Base-by-base conservation (phyloP, 2,113 vertebrate genomes). In the Suricata suricatta region DNA sequence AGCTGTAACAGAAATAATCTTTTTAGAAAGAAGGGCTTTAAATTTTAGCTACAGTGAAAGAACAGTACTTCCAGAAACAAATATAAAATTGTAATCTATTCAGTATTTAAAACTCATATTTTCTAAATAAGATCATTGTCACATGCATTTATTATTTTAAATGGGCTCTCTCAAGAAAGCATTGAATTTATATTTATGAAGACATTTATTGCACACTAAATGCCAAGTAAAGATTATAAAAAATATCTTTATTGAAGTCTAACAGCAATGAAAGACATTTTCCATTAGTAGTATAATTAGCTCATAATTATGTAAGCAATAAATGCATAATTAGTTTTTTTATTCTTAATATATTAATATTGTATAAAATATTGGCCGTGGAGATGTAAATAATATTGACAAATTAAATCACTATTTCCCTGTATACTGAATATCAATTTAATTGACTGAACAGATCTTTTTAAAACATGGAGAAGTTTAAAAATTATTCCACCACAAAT, bases 241-340 rank as follows among this genome's bases (percentile, higher is more conserved):
- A 93, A 95, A 80, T 87, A 95, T 96, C 93, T 97, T 93, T 97
- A 97, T 95, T 93, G 92, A 96, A 93, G 63, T 96, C 89, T 97
- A 96, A 89, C 29, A 95, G 80, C 68, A 44, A 91, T 81, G 72
- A 92, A 97, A 96, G 90, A 74, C 90, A 96, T 92, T 96, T 98
- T 84, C 92, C 27, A 84, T 97, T 97, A 96, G 92, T 57, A 95
- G n/a, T 35, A 80, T 97, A 98, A 98, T 98, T 97, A 97, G 41
- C 47, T 95, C 31, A 93, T 96, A 95, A 96, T 96, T 98, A 97
- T 96, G 80, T 90, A 97, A 96, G 94, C 74, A 98, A 95, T 96
- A 97, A 97, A 95, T 92, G 83, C 89, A 97, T 95, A 97, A 93
- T 98, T 98, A 91, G 93, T 38, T 97, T 95, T 96, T 97, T 95